phyloP scores from a whole-genome alignment of 1,140 invertebrate species.

The Drosophila rufa region DNA sequence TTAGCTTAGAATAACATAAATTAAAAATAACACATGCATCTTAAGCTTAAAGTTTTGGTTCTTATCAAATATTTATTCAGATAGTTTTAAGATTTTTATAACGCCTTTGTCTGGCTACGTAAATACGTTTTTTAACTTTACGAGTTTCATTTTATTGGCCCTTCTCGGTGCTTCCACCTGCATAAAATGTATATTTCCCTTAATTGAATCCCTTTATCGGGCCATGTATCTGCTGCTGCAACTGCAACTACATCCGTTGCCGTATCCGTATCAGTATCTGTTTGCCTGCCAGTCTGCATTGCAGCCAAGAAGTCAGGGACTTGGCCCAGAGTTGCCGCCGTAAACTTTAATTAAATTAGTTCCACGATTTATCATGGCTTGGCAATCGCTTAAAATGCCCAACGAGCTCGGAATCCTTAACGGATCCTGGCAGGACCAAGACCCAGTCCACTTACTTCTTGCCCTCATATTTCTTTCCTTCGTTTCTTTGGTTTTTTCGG shows the following conservation, averaged over 20 bases:
- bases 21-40: too few relatives aligned
- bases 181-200: conserved; percentile 30
- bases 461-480: conserved; percentile 35
- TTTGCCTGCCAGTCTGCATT: conserved; percentile 11
- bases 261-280: conserved; percentile 17
- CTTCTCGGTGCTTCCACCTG: background rate
- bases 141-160: background rate
- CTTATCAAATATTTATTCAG: background rate
- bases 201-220: conserved; percentile 53
- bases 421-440: conserved; percentile 18
- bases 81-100: background rate
- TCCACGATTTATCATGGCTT: conserved; percentile 75
- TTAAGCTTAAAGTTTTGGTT: background rate
- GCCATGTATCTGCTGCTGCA: conserved; percentile 41
- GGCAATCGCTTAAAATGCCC: conserved; percentile 78
- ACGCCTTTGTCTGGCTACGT: too few relatives aligned
- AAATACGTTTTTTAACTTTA: background rate
- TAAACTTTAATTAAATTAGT: conserved; percentile 83
- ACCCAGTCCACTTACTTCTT: conserved; percentile 30
- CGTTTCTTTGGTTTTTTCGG: conserved; percentile 45
- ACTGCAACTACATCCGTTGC: conserved; percentile 17
- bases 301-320: conserved; percentile 28
- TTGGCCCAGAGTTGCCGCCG: conserved; percentile 54
- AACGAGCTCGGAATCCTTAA: conserved; percentile 57
- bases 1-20: background rate